phyloP scores from a whole-genome alignment of 2,797 vertebrate genomes.

The Champsocephalus gunnari region DNA sequence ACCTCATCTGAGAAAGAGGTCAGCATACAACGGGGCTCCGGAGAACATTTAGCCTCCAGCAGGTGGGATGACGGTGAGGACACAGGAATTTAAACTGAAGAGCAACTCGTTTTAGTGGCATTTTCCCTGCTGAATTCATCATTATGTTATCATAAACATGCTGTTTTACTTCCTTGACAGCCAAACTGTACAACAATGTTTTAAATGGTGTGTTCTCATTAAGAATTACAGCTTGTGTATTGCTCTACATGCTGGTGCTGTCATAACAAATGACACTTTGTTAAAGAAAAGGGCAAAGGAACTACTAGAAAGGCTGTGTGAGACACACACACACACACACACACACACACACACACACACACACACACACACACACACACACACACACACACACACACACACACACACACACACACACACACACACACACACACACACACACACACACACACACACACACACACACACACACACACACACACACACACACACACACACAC shows the following conservation, averaged over 20 bases:
- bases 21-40: slow-evolving; percentile 56
- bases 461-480: not conserved
- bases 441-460: slow-evolving; percentile 8
- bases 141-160: not conserved
- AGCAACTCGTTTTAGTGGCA: not conserved
- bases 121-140: not conserved
- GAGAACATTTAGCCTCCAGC: slow-evolving; percentile 58
- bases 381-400: slow-evolving; percentile 3
- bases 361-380: slow-evolving; percentile 17
- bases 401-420: not conserved
- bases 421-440: not conserved
- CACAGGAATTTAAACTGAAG: slow-evolving; percentile 14
- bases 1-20: slow-evolving; percentile 59
- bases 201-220: slow-evolving; percentile 61
- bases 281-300: too few relatives aligned
- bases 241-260: slow-evolving; percentile 47
- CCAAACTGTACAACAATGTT: slow-evolving; percentile 73
- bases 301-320: slow-evolving; percentile 2
- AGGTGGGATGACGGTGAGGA: slow-evolving; percentile 51
- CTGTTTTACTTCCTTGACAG: slow-evolving; percentile 60
- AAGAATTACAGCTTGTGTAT: slow-evolving; percentile 16
- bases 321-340: not conserved
- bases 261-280: not conserved
- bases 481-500: not conserved
- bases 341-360: slow-evolving; percentile 1